Conservation (phyloP, 2,113 vertebrate species). For the rabbit (Oryctolagus cuniculus) region DNA sequence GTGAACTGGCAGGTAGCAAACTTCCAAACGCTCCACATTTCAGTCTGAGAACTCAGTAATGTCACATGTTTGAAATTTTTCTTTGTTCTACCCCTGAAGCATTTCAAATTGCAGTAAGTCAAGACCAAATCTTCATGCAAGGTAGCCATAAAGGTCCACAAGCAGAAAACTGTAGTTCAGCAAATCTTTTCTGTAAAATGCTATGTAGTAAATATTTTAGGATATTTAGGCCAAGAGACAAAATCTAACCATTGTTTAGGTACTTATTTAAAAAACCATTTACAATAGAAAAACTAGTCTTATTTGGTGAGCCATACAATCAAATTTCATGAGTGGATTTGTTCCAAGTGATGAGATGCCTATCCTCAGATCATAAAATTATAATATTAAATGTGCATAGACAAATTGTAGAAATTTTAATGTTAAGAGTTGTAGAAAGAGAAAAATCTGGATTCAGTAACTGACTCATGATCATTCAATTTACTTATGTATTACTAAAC, state of each 20-base stretch:
- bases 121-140: background rate
- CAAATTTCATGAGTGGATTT: background rate
- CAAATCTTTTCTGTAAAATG: background rate
- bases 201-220: background rate
- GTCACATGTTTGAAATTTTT: rapidly evolving
- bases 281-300: background rate
- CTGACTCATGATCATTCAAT: background rate
- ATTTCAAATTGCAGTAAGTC: background rate
- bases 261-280: background rate
- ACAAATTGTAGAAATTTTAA: background rate
- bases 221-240: background rate
- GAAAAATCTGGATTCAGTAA: background rate
- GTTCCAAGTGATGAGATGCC: background rate
- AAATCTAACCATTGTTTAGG: background rate
- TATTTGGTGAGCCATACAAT: background rate
- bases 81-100: background rate
- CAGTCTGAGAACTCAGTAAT: background rate
- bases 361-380: background rate
- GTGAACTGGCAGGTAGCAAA: background rate
- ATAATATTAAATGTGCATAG: background rate
- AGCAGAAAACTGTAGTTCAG: background rate
- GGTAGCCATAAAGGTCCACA: background rate
- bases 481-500: background rate
- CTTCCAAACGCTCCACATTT: rapidly evolving
- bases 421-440: background rate